phyloP scores from a whole-genome alignment of 2,797 vertebrate species.

The Muraenolepis orangiensis region DNA sequence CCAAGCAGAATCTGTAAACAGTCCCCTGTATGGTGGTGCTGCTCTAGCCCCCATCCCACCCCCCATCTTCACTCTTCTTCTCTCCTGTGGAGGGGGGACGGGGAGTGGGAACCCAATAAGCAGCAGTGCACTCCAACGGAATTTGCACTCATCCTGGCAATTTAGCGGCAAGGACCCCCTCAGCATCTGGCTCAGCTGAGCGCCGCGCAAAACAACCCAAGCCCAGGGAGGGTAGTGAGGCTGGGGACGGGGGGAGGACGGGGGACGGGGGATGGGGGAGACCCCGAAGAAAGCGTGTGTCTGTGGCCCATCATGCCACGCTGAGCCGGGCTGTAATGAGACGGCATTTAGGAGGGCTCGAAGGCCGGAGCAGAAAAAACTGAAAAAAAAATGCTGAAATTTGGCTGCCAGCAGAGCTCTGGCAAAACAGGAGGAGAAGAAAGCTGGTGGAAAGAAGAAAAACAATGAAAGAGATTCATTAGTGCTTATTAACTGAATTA shows the following conservation, averaged over 20 bases:
- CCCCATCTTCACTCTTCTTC: neutral
- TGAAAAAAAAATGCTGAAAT: conserved; percentile 41
- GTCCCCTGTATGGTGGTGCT: neutral
- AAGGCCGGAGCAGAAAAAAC: conserved; percentile 29
- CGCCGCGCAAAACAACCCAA: conserved; percentile 65
- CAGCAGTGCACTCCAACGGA: conserved; percentile 53
- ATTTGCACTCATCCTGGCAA: conserved; percentile 69
- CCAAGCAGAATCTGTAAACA: no score
- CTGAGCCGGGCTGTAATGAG: conserved; percentile 64
- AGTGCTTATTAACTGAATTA: conserved; percentile 17
- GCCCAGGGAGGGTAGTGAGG: conserved; percentile 46
- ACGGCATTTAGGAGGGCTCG: conserved; percentile 64
- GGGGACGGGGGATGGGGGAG: conserved; percentile 24
- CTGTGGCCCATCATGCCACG: conserved; percentile 63
- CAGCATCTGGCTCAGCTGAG: conserved; percentile 72
- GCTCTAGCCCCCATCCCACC: neutral
- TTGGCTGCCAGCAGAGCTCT: conserved; percentile 33
- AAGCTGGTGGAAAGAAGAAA: neutral
- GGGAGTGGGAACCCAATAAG: conserved; percentile 54
- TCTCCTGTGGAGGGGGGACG: conserved; percentile 45
- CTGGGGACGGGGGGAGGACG: no score
- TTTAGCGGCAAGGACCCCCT: conserved; percentile 65
- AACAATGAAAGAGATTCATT: conserved; percentile 24
- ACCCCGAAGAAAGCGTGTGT: no score
- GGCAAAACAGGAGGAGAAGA: conserved; percentile 21